phyloP scores from a whole-genome alignment of 2,113 vertebrate species.

The Pelvicachromis taeniatus region DNA sequence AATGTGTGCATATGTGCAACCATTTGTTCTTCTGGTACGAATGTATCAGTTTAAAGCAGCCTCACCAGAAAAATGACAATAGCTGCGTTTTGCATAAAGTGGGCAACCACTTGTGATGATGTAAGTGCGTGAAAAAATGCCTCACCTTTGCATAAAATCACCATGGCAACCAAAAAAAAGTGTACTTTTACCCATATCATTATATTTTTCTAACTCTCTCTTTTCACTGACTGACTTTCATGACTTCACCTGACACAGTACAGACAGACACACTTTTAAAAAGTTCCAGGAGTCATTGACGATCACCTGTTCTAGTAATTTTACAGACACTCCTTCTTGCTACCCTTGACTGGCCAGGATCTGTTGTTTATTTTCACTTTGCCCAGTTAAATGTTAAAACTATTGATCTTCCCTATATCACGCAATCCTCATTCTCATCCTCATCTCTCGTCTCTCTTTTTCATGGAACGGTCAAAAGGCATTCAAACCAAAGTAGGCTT shows the following conservation, averaged over 20 bases:
- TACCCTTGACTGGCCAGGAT: not conserved
- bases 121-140: not conserved
- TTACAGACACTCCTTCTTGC: not conserved
- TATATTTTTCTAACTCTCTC: not conserved
- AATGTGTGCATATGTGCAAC: constrained; percentile 14
- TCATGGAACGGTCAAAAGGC: constrained; percentile 3
- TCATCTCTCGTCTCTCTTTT: not conserved
- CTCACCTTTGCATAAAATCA: not conserved
- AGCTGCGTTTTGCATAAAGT: not conserved
- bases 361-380: not conserved
- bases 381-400: not conserved
- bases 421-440: not conserved
- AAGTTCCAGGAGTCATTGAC: not conserved
- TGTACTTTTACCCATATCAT: not conserved
- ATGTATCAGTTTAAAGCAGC: not conserved
- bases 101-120: not conserved
- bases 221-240: not conserved
- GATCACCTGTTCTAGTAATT: not conserved
- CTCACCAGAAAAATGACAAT: not conserved
- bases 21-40: not conserved
- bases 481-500: not conserved
- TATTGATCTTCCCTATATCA: not conserved
- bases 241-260: not conserved
- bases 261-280: no score
- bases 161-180: not conserved